These are phyloP conservation scores for Cylas formicarius DNA, from an alignment of 1,140 invertebrate genomes.

Conservation along the genomic window DNA sequence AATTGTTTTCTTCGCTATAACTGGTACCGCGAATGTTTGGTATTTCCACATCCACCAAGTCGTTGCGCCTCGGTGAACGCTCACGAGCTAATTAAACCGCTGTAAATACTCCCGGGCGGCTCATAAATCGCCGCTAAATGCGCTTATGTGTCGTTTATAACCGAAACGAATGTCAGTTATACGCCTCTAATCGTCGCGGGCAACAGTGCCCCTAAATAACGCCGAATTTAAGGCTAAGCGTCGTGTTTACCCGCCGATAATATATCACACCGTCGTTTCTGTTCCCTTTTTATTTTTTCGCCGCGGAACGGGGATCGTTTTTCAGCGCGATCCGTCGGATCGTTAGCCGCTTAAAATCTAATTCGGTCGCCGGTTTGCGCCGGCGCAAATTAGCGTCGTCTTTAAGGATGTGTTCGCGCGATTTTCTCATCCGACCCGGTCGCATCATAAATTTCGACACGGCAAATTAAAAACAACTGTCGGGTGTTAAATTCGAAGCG, in stretches of 20 bases:
- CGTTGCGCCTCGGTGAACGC: no score
- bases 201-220: slow-evolving; percentile 19
- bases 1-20: no score
- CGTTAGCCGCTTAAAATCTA: slow-evolving; percentile 42
- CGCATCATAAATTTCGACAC: slow-evolving; percentile 38
- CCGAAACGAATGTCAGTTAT: slow-evolving; percentile 28
- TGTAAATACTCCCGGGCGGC: no score
- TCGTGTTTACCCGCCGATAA: slow-evolving; percentile 22
- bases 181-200: slow-evolving; percentile 25
- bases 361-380: slow-evolving; percentile 37
- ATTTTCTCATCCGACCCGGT: slow-evolving; percentile 32
- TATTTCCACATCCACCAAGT: no score
- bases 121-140: no score
- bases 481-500: slow-evolving; percentile 31
- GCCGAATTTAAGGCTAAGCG: slow-evolving; percentile 11
- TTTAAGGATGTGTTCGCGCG: slow-evolving; percentile 35
- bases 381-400: slow-evolving; percentile 39
- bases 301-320: slow-evolving; percentile 35
- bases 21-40: no score
- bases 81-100: no score
- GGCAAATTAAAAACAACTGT: slow-evolving; percentile 43
- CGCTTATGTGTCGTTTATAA: slow-evolving; percentile 32
- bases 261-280: slow-evolving; percentile 27
- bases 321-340: slow-evolving; percentile 36
- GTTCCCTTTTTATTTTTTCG: slow-evolving; percentile 22